Percentiles rank a stretch among this genome's conserved stretches.
Evolutionary conservation across 1,140 invertebrate genomes (phyloP).

Genomic region (Zaprionus camerounensis): DNA sequence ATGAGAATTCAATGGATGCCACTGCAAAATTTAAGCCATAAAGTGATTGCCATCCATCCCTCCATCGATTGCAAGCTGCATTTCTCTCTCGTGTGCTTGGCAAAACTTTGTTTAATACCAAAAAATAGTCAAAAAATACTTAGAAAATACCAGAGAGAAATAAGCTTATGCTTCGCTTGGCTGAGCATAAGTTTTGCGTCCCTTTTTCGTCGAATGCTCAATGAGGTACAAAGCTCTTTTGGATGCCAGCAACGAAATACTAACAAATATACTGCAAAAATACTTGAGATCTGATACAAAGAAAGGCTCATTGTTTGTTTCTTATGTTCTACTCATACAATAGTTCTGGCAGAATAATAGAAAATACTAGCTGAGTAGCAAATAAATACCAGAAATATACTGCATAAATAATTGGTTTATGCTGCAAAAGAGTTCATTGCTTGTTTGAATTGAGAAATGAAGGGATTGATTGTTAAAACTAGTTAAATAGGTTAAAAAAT

Average conservation of each 20-base stretch:
- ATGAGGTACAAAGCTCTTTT: neutral
- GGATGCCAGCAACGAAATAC: neutral
- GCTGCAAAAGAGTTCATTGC: no score
- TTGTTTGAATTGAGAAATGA: neutral
- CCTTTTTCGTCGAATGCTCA: neutral
- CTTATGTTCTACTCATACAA: no score
- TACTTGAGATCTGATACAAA: neutral
- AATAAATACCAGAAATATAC: neutral
- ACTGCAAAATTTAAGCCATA: constrained; percentile 2
- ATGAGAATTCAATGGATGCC: constrained; percentile 3
- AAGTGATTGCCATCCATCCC: neutral
- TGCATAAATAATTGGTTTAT: neutral
- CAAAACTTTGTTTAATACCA: constrained; percentile 9
- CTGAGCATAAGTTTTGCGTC: neutral
- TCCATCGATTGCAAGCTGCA: constrained; percentile 1
- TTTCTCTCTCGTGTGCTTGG: neutral
- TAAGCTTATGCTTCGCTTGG: constrained; percentile 4
- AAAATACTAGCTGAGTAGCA: no score
- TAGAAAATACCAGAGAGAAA: neutral
- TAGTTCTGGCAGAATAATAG: no score
- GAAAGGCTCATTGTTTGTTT: neutral
- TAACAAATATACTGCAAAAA: neutral
- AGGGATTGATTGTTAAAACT: no score
- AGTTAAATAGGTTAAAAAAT: no score
- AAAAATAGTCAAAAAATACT: neutral